Percentiles rank a stretch among this genome's conserved stretches.
Conservation (phyloP, 2,888 invertebrate species). For the Drosophila nr. perissopoda region DNA sequence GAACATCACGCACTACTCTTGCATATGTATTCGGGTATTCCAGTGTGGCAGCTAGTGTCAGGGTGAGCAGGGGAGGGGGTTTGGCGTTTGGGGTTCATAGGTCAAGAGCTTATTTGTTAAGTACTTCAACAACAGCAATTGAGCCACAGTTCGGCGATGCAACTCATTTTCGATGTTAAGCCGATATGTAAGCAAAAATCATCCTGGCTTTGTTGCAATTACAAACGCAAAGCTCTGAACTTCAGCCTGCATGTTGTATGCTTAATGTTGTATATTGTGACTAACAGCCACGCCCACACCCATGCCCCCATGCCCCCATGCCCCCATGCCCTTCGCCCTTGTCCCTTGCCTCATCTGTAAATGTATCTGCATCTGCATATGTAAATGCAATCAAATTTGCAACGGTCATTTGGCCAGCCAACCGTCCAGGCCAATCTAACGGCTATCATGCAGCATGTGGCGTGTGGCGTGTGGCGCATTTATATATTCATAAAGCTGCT, state of each 20-base stretch:
- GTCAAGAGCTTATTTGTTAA: constrained; percentile 37
- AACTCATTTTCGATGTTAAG: constrained; percentile 53
- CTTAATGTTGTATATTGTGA: constrained; percentile 1
- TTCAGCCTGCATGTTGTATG: constrained; percentile 1
- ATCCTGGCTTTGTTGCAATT: constrained; percentile 64
- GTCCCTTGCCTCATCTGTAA: constrained; percentile 25
- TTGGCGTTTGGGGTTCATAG: neutral
- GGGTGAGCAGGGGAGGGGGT: neutral
- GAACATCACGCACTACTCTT: neutral
- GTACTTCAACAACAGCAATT: constrained; percentile 48
- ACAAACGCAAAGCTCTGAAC: constrained; percentile 41
- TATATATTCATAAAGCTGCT: constrained; percentile 75
- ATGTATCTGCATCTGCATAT: constrained; percentile 71
- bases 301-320: neutral
- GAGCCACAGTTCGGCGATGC: constrained; percentile 26
- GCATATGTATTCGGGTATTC: neutral
- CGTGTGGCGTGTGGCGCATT: constrained; percentile 58
- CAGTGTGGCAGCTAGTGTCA: neutral
- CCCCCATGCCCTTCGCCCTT: neutral
- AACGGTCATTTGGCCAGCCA: constrained; percentile 77
- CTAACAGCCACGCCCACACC: neutral
- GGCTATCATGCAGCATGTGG: constrained; percentile 66
- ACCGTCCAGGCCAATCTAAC: constrained; percentile 73
- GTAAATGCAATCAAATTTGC: constrained; percentile 78
- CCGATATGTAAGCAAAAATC: constrained; percentile 63